phyloP scores from a whole-genome alignment of 1,140 invertebrate genomes.

The Drosophila ironensis region DNA sequence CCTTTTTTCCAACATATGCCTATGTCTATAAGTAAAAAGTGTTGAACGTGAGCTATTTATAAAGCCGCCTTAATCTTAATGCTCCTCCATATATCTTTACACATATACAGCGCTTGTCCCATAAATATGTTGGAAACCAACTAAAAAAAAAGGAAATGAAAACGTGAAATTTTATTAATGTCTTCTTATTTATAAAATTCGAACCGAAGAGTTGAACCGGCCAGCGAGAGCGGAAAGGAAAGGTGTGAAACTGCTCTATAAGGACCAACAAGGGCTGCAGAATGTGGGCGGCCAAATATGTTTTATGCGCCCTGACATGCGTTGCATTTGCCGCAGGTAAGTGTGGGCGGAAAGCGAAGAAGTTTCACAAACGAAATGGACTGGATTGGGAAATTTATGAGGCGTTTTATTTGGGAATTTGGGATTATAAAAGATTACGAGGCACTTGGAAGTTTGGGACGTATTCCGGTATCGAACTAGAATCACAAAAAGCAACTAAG shows the following conservation, averaged over 20 bases:
- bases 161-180: conserved; percentile 57
- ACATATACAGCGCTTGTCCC: conserved; percentile 49
- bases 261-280: conserved; percentile 37
- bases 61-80: conserved; percentile 68
- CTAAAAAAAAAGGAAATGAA: conserved; percentile 12
- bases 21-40: conserved; percentile 44
- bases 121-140: conserved; percentile 44
- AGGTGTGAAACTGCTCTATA: conserved; percentile 42
- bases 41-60: conserved; percentile 58
- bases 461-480: too few species aligned
- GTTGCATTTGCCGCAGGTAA: conserved; percentile 61
- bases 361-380: neutral
- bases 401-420: neutral
- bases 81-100: conserved; percentile 30
- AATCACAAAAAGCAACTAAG: too few species aligned
- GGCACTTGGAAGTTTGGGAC: neutral
- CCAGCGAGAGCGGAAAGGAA: conserved; percentile 39
- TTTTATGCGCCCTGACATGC: conserved; percentile 60
- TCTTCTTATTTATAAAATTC: conserved; percentile 66
- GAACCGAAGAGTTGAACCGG: conserved; percentile 21
- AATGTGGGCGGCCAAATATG: conserved; percentile 65
- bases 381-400: conserved; percentile 15
- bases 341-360: conserved; percentile 32
- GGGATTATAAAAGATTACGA: neutral
- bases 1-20: conserved; percentile 1